Evolutionary conservation across 2,888 invertebrate genomes (phyloP), one percentile per base, ranked within the genome.

Genomic region (Andrena dorsata): DNA sequence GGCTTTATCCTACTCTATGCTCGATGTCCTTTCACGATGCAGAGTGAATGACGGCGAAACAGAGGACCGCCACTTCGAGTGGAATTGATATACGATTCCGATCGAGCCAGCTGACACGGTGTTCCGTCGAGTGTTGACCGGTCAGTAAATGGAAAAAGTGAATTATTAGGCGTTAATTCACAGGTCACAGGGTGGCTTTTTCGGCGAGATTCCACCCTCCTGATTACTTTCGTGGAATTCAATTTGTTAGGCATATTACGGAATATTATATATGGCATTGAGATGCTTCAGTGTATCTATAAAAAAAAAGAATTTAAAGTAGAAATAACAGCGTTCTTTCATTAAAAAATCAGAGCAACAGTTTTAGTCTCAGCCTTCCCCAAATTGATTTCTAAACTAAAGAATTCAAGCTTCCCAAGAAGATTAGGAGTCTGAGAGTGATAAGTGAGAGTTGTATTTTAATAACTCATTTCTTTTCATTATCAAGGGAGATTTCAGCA

Each of bases 11-110:
- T 7, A 13, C 61, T 65, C 80, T 61, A 47, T 53, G 41, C 70
- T 47, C 80, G 51, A 71, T 80, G 79, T 71, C 60, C 65, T 79
- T 79, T 80, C 80, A 71, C 69, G 49, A 65, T 53, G 80, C 30
- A n/a, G 53, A 70, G 51, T 71, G 80, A 70, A 80, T 66, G 64
- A 60, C 61, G 53, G 53, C 20, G 80, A 28, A 70, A 80, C 71
- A 79, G 65, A 61, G 61, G 7, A 49, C 79, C 53, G 10, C 32
- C 65, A 61, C 66, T 66, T 79, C 65, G 71, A 61, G 41, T 3
- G 80, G 32, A 66, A 80, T 61, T 71, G 71, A 80, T 78, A 51
- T 53, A 71, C 47, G 64, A 65, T 41, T 47, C 28, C 64, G 70
- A 65, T 79, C 78, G 32, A 78, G 6, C 61, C n/a, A 64, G 20